A percentile compares a stretch with the other conserved stretches of the same genome.
These are phyloP conservation scores for Clunio marinus DNA, from an alignment of 2,888 invertebrate genomes.

Conservation along the genomic window DNA sequence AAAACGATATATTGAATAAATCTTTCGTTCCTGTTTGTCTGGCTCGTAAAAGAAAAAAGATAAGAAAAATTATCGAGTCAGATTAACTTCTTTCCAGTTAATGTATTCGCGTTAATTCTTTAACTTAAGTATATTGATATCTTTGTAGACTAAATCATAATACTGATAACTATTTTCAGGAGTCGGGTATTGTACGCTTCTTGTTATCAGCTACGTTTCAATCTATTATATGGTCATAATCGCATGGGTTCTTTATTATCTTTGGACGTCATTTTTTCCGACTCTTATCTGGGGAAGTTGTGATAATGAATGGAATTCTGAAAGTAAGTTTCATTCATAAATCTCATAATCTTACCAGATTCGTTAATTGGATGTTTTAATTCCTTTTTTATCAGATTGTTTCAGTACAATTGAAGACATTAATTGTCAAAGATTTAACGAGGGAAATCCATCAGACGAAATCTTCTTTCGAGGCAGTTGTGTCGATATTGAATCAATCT, in stretches of 20 bases:
- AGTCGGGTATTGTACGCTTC: conserved; percentile 63
- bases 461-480: conserved; percentile 58
- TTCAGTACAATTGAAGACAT: conserved; percentile 62
- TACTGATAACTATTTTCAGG: conserved; percentile 48
- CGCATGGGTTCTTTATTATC: conserved; percentile 72
- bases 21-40: too few relatives aligned
- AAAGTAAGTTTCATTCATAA: conserved; percentile 52
- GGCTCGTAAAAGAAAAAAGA: too few relatives aligned
- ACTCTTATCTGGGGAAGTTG: conserved; percentile 67
- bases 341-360: conserved; percentile 35
- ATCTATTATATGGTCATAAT: conserved; percentile 79
- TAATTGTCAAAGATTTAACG: conserved; percentile 52
- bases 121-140: too few relatives aligned
- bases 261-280: conserved; percentile 62
- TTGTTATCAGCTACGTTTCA: conserved; percentile 66
- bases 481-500: conserved; percentile 54
- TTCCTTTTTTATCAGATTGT: conserved; percentile 53
- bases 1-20: too few relatives aligned
- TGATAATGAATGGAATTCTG: conserved; percentile 58
- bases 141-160: too few relatives aligned
- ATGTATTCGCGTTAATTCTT: too few relatives aligned
- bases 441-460: conserved; percentile 46
- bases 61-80: too few relatives aligned
- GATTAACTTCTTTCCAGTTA: too few relatives aligned
- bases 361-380: conserved; percentile 19